Percentiles rank a stretch among this genome's conserved stretches.
Evolutionary conservation across 2,888 invertebrate genomes (phyloP).

Genomic region (Drosophila meridionalis): DNA sequence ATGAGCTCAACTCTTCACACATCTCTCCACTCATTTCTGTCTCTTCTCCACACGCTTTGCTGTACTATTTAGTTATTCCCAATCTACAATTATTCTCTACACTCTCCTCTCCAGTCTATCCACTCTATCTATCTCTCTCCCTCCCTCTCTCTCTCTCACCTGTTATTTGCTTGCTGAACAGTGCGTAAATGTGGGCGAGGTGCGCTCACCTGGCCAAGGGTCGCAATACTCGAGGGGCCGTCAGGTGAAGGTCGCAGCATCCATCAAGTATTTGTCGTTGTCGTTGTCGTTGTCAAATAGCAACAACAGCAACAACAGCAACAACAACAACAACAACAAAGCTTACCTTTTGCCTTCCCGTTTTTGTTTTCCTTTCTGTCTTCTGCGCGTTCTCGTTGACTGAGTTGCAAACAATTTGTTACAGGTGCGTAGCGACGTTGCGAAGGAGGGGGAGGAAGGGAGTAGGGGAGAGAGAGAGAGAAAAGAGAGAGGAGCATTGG

Average conservation of each 20-base stretch:
- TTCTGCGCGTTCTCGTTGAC: slow-evolving; percentile 41
- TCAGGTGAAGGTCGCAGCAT: slow-evolving; percentile 60
- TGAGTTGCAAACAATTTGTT: slow-evolving; percentile 38
- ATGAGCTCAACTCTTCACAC: background rate
- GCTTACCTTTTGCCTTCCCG: slow-evolving; percentile 13
- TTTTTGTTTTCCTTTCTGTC: slow-evolving; percentile 17
- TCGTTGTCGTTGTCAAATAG: slow-evolving; percentile 31
- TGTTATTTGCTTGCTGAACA: background rate
- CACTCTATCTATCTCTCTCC: background rate
- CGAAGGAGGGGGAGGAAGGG: background rate
- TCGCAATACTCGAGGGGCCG: slow-evolving; percentile 17
- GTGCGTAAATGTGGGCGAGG: slow-evolving; percentile 12
- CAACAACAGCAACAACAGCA: slow-evolving; percentile 24
- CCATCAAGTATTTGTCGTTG: slow-evolving; percentile 55
- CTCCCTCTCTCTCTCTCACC: background rate
- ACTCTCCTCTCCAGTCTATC: background rate
- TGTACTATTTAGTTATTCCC: background rate
- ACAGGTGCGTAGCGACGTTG: background rate
- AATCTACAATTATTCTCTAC: background rate
- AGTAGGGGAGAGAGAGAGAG: background rate
- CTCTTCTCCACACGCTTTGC: background rate
- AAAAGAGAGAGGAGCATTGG: background rate
- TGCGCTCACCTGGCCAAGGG: slow-evolving; percentile 1
- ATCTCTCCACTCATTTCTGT: background rate
- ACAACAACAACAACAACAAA: slow-evolving; percentile 20